Conservation (phyloP, 2,797 vertebrate species). For the Echiichthys vipera region DNA sequence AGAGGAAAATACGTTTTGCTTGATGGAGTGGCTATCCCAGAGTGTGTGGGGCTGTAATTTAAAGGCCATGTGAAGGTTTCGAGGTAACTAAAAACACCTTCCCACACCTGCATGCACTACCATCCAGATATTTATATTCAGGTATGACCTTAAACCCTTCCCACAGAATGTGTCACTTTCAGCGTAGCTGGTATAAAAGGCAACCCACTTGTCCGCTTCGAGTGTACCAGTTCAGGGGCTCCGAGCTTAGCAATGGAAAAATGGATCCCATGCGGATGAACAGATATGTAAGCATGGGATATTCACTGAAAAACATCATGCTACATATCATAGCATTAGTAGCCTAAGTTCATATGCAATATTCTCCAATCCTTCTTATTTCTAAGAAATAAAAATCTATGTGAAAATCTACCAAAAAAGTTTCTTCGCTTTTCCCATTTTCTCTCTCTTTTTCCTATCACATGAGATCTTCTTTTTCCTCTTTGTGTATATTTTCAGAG, state of each 20-base stretch:
- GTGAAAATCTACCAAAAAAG: neutral
- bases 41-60: slow-evolving; percentile 10
- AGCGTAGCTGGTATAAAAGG: neutral
- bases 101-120: slow-evolving; percentile 48
- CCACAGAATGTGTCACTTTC: slow-evolving; percentile 3
- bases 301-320: neutral
- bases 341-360: neutral
- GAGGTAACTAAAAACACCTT: slow-evolving; percentile 6
- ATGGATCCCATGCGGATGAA: neutral
- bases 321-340: slow-evolving; percentile 4
- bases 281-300: neutral
- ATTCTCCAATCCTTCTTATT: neutral
- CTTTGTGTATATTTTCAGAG: neutral
- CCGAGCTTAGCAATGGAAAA: neutral
- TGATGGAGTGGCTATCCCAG: slow-evolving; percentile 27
- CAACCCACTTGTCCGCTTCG: neutral
- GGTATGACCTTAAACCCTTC: slow-evolving; percentile 13
- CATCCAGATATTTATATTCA: slow-evolving; percentile 5
- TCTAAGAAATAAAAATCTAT: neutral
- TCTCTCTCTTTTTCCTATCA: neutral
- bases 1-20: slow-evolving; percentile 32
- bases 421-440: neutral
- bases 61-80: slow-evolving; percentile 13
- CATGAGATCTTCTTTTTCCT: neutral
- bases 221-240: neutral